Evolutionary conservation across 2,113 vertebrate species (phyloP), one percentile per base, ranked within the genome.

Genomic region (Lipotes vexillifer): DNA sequence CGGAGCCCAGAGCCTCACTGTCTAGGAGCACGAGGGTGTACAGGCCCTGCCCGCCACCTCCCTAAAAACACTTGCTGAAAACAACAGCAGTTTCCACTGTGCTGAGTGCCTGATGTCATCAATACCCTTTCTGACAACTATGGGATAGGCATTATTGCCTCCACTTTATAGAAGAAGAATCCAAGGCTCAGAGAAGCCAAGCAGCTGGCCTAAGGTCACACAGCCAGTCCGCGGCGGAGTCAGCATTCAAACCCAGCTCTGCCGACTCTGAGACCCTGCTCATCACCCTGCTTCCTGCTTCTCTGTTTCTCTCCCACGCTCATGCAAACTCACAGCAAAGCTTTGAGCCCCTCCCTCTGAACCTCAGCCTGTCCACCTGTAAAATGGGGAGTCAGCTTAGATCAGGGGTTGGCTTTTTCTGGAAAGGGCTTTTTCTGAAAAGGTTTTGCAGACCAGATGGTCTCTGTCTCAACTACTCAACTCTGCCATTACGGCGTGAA

Each of bases 401-500:
- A 25, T 11, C 33, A 2, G 55, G 38, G 33, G 31, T 3, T 8
- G 12, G 20, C 7, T 31, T 52, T 55, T 33, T 74, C 88, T 46
- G 20, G 10, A 20, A 36, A 88, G 41, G 65, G 33, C 41, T 75
- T 5, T 6, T 52, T 52, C 52, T 17, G 52, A 52, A 17, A 52
- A 52, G 59, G 20, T 41, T 75, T 5, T 6, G 15, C 8, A 4
- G 59, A n/a, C 44, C 77, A 72, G 77, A 41, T 1, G 33, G 25
- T 18, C 29, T 52, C 55, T 49, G 49, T 77, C 72, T 65, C 91
- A 15, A 8, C 31, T 0, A 2, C 33, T 41, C 75, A 27, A 3
- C n/a, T 33, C 11, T 1, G 55, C 27, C 59, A 0, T 31, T 0
- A 5, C 2, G 2, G 59, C 0, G 1, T 1, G 4, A 80, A 8